A percentile compares a stretch with the other conserved stretches of the same genome.
phyloP scores from a whole-genome alignment of 2,797 vertebrate species.

The Galagoides demidoff region DNA sequence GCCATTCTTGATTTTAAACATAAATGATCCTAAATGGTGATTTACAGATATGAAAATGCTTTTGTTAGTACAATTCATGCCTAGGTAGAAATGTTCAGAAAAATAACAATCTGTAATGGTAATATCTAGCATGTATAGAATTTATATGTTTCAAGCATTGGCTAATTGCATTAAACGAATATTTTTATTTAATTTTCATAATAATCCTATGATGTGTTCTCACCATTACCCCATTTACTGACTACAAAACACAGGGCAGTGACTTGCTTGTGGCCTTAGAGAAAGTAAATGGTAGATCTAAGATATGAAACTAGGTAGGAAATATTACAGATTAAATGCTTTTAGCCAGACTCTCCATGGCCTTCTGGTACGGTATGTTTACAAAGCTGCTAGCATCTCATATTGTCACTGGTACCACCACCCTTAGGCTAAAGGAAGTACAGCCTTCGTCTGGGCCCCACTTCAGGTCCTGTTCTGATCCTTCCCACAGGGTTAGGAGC shows the following conservation, averaged over 20 bases:
- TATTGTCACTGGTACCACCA: background rate
- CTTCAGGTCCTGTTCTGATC: background rate
- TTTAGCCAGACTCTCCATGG: background rate
- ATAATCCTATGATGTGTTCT: background rate
- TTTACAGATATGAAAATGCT: constrained; percentile 21
- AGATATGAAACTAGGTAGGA: background rate
- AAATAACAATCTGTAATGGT: background rate
- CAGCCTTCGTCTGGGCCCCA: background rate
- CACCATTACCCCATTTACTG: background rate
- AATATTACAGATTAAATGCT: background rate
- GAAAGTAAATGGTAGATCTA: background rate
- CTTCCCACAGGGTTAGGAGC: background rate
- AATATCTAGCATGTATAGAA: background rate
- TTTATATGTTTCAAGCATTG: background rate
- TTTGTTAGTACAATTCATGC: background rate
- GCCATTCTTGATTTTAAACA: background rate
- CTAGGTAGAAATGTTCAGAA: background rate
- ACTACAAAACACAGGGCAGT: background rate
- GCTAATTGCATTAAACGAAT: background rate
- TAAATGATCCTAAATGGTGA: background rate
- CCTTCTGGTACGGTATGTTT: background rate
- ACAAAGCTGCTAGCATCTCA: background rate
- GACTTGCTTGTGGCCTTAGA: background rate
- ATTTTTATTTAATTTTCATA: constrained; percentile 4
- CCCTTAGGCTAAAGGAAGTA: background rate